Evolutionary conservation across 2,888 invertebrate genomes (phyloP), one percentile per base, ranked within the genome.

Genomic region (Watsonalla binaria): DNA sequence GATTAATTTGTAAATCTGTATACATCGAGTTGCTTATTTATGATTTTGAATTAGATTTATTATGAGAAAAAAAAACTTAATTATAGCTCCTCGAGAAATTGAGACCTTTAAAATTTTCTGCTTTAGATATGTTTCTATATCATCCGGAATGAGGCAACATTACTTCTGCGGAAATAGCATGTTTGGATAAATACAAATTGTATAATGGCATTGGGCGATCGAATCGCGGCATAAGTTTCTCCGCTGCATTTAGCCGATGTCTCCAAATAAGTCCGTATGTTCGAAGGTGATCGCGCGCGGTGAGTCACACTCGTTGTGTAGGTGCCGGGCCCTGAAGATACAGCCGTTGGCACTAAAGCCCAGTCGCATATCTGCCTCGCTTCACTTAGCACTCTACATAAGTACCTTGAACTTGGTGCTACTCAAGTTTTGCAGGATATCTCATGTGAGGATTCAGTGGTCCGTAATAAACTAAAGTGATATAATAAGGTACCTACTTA

Each of bases 261-360:
- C 84, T 70, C 90, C 90, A 89, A 90, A 90, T 90, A 90, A 80
- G 90, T 89, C 85, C 85, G 82, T 84, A 80, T 75, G 71, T 66
- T 68, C 79, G 88, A 89, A 90, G 90, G 90, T 87, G 84, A 90
- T 83, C 84, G 76, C 49, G 15, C 35, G 74, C 74, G 63, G 70
- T 89, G 89, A 88, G 74, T 88, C 87, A 87, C 74, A 65, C 56
- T 52, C 56, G 69, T 65, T 64, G 82, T 74, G 86, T 84, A 79
- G 86, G 85, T 78, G 85, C 73, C 63, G 70, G 70, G 75, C 77
- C 79, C 79, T 76, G 80, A 73, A 71, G 58, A 54, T 61, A 62
- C 61, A 51, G 51, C 56, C 63, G 55, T 63, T 62, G 67, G 70
- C 65, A 62, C 60, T 59, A 70, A 65, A 65, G 66, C 74, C 80